Evolutionary conservation across 2,797 vertebrate species (phyloP).

Genomic region (Rhinella marina): DNA sequence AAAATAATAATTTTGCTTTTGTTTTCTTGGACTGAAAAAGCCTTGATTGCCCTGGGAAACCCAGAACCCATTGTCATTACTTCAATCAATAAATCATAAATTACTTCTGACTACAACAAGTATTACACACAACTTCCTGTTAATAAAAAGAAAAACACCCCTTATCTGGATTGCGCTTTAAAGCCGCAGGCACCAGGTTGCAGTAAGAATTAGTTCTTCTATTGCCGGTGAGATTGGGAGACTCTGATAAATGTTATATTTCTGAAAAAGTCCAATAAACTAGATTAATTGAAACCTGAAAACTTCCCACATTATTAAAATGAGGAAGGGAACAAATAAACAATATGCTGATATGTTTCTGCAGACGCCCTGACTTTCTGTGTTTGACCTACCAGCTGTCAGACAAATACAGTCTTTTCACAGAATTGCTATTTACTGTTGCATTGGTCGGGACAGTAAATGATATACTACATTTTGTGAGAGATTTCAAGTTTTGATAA

Average conservation of each 20-base stretch:
- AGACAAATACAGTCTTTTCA: too few species aligned
- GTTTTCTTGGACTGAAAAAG: conserved; percentile 9
- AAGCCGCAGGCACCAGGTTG: neutral
- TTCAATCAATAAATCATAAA: conserved; percentile 24
- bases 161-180: conserved; percentile 10
- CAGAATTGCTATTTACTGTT: too few species aligned
- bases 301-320: neutral
- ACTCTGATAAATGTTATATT: conserved; percentile 14
- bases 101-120: conserved; percentile 4
- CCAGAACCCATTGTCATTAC: neutral
- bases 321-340: neutral
- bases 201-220: neutral
- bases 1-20: neutral
- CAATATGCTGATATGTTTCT: neutral
- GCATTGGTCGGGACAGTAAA: neutral
- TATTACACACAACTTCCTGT: conserved; percentile 25
- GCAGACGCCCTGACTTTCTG: neutral
- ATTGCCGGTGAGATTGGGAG: neutral
- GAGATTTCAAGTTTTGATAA: too few species aligned
- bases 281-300: conserved; percentile 10
- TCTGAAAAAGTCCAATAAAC: neutral
- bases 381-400: neutral
- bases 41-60: neutral
- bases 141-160: conserved; percentile 10
- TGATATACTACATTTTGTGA: neutral